Conservation (phyloP, 1,140 invertebrate genomes). For the Lepidurus packardi region DNA sequence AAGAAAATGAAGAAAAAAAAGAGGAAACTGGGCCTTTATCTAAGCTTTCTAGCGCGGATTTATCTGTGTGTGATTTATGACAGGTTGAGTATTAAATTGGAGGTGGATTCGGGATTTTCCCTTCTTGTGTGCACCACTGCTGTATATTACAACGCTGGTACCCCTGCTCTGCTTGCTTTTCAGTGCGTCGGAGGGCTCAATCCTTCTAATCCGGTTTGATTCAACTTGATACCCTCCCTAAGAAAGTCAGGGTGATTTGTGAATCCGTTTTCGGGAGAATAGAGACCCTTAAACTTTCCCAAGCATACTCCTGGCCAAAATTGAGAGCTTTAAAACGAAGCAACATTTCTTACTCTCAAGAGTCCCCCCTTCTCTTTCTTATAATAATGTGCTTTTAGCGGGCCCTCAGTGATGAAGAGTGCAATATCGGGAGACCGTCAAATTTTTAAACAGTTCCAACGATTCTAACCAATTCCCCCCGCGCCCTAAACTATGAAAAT, state of each 20-base stretch:
- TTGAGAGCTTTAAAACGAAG: conserved; percentile 8
- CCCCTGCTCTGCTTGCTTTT: background rate
- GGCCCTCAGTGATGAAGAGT: background rate
- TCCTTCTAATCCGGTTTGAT: conserved; percentile 17
- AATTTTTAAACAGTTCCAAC: too few species aligned
- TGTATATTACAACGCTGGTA: background rate
- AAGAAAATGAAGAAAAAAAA: background rate
- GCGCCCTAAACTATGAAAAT: too few species aligned
- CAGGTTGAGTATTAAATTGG: background rate
- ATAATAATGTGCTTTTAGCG: background rate
- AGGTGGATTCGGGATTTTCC: background rate
- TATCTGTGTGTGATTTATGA: conserved; percentile 5
- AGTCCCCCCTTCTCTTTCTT: background rate
- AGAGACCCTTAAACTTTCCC: background rate
- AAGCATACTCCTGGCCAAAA: background rate
- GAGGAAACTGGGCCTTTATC: conserved; percentile 9
- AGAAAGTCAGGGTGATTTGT: conserved; percentile 11
- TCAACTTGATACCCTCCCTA: conserved; percentile 8
- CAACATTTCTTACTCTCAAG: background rate
- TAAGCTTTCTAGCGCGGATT: background rate
- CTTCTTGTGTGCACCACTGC: background rate
- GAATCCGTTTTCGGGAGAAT: background rate
- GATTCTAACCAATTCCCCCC: too few species aligned
- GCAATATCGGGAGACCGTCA: background rate
- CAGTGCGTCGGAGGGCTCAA: conserved; percentile 9